phyloP scores from a whole-genome alignment of 2,888 invertebrate genomes.

The Rhaphigaster nebulosa region DNA sequence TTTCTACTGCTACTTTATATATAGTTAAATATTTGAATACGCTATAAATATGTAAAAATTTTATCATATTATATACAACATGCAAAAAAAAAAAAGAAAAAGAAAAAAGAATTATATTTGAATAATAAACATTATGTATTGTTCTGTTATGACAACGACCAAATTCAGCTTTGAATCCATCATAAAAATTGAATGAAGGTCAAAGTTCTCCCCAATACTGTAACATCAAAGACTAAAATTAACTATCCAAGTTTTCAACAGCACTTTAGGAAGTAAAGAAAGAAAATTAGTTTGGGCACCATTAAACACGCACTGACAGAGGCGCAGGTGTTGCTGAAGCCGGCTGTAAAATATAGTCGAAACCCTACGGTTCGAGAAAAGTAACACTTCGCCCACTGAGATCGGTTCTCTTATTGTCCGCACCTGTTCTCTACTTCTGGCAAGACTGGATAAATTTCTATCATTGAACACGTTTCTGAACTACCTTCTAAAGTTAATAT shows the following conservation, averaged over 20 bases:
- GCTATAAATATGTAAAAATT: no score
- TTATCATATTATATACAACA: no score
- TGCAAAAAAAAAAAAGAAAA: no score
- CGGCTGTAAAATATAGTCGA: constrained; percentile 40
- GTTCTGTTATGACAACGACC: no score
- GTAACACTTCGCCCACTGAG: neutral
- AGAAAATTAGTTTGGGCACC: constrained; percentile 31
- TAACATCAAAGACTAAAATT: neutral
- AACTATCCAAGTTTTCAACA: neutral
- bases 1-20: no score
- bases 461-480: neutral
- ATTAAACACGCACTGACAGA: constrained; percentile 26
- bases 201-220: neutral
- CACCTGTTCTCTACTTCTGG: neutral
- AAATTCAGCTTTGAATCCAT: no score
- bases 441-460: neutral
- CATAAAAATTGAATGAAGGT: neutral
- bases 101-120: no score
- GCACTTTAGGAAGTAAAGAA: constrained; percentile 30
- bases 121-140: no score
- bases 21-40: no score
- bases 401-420: neutral
- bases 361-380: neutral
- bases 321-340: constrained; percentile 19
- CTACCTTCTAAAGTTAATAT: neutral